Evolutionary conservation across 1,140 invertebrate genomes (phyloP), one percentile per base, ranked within the genome.

Genomic region (Ceratina calcarata): DNA sequence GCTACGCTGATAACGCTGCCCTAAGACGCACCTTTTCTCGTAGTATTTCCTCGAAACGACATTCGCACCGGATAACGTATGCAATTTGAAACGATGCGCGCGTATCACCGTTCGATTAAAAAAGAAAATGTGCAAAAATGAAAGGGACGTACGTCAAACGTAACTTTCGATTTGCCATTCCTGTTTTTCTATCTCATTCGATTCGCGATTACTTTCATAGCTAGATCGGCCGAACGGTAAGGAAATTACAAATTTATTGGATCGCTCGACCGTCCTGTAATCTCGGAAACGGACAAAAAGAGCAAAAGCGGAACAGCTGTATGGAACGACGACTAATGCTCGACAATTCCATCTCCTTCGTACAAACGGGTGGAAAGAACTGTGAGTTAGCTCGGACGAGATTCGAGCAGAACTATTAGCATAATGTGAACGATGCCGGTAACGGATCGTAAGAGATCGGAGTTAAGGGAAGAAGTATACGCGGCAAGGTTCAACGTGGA

Each of bases 1-100:
- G 37, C 20, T 78, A 84, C 75, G 84, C 78, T 85, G 86, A 88
- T 88, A 87, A 88, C 83, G 86, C 83, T 45, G 37, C 37, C 80
- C 72, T 70, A 68, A 68, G 53, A 64, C 66, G 65, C 22, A 16
- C 20, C 51, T 53, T 13, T 24, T 72, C 62, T 45, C 53, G 37
- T 45, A 45, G 37, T 45, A 45, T 45, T 45, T 45, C 37, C 37
- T 45, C 37, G 37, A 10, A 45, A 45, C 37, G 37, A 45, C 37
- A 45, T 45, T 45, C 37, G 37, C 37, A 45, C 37, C 37, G 37
- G 37, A 45, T 45, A 45, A 45, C 37, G 37, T 45, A 10, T 45
- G 37, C 37, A 10, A 45, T 45, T 45, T 10, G 37, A 45, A 45
- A 45, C 37, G 37, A 10, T 45, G 37, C 37, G 37, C 37, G 6